These are phyloP conservation scores for Rhagium mordax DNA, from an alignment of 2,888 invertebrate species.

Conservation along the genomic window DNA sequence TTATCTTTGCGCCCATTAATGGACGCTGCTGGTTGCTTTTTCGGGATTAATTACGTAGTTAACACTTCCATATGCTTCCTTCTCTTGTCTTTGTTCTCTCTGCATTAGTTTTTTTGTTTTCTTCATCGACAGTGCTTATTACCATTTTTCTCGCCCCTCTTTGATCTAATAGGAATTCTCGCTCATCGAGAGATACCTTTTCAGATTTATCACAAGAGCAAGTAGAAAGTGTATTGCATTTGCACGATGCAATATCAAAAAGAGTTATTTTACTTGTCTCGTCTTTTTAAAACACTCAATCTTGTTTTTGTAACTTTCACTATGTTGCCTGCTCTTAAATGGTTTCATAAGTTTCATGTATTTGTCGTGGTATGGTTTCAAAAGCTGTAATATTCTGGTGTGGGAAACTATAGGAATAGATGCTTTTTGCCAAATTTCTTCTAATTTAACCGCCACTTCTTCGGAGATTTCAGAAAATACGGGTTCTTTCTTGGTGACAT, in stretches of 20 bases:
- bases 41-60: not conserved
- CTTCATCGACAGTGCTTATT: not conserved
- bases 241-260: not conserved
- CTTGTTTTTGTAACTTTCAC: not conserved
- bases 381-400: not conserved
- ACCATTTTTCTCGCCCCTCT: not conserved
- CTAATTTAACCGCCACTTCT: not conserved
- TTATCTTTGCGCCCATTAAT: too few relatives aligned
- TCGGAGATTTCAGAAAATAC: not conserved
- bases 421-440: not conserved
- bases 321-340: not conserved
- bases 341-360: not conserved
- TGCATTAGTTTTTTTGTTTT: not conserved
- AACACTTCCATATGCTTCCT: not conserved
- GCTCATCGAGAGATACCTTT: not conserved
- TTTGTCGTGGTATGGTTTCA: not conserved
- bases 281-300: not conserved
- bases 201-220: not conserved
- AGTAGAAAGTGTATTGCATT: not conserved
- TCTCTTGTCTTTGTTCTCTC: not conserved
- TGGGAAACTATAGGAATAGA: not conserved
- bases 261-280: not conserved
- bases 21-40: not conserved
- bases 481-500: not conserved
- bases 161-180: not conserved